Evolutionary conservation across 2,797 vertebrate genomes (phyloP).

Genomic region (Chiloscyllium punctatum): DNA sequence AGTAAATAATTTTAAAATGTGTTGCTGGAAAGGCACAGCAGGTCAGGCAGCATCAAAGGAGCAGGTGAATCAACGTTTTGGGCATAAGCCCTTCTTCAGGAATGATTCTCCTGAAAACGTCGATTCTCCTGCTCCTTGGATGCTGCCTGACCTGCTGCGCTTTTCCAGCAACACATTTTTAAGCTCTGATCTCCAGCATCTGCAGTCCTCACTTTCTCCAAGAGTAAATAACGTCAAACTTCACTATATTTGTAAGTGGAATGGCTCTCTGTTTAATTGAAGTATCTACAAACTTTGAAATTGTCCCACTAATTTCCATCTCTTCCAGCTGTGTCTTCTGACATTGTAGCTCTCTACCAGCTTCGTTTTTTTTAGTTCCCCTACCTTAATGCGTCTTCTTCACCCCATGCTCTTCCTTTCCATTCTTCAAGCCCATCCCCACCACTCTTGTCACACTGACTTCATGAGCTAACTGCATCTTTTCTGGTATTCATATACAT

Average conservation of each 20-base stretch:
- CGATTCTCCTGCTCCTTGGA: too few species aligned
- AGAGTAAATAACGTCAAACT: too few species aligned
- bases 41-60: too few species aligned
- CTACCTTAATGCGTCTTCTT: background rate
- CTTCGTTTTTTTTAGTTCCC: background rate
- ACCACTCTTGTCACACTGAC: background rate
- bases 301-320: background rate
- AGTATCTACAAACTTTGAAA: background rate
- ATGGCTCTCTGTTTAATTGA: background rate
- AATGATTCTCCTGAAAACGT: too few species aligned
- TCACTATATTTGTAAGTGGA: background rate
- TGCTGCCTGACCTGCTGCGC: too few species aligned
- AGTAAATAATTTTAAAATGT: too few species aligned
- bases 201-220: too few species aligned
- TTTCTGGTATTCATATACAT: background rate
- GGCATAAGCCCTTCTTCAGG: too few species aligned
- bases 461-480: background rate
- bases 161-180: too few species aligned
- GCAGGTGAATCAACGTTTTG: too few species aligned
- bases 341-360: background rate
- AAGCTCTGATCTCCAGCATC: too few species aligned
- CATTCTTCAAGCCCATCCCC: conserved; percentile 33
- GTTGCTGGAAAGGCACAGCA: too few species aligned
- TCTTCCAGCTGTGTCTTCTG: background rate
- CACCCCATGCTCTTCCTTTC: background rate